These are phyloP conservation scores for Ciconia stormi DNA, from an alignment of 2,113 vertebrate species.

Conservation along the genomic window DNA sequence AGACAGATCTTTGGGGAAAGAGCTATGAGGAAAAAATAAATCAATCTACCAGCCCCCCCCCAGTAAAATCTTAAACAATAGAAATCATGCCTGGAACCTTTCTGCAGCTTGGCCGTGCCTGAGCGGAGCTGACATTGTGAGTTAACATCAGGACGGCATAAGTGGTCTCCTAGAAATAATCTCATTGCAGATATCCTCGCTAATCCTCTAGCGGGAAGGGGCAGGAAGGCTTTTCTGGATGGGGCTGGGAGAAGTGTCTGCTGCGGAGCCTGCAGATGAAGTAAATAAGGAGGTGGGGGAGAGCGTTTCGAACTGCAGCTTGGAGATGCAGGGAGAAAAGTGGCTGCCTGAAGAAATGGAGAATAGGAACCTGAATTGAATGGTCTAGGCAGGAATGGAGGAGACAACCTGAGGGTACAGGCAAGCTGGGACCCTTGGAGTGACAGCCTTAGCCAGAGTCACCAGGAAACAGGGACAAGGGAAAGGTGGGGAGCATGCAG, in stretches of 20 bases:
- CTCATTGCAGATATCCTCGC: neutral
- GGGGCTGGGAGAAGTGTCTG: neutral
- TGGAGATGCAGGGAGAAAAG: neutral
- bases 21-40: neutral
- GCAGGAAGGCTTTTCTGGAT: neutral
- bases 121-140: neutral
- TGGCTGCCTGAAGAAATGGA: neutral
- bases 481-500: neutral
- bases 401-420: neutral
- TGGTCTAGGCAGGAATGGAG: neutral
- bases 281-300: neutral
- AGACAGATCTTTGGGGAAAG: neutral
- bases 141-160: neutral
- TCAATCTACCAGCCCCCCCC: neutral
- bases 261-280: neutral
- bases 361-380: fast-evolving
- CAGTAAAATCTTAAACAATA: neutral
- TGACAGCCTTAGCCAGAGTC: too few relatives aligned
- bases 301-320: fast-evolving
- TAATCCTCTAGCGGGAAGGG: neutral
- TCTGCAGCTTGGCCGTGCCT: neutral
- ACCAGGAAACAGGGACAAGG: neutral
- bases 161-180: conserved; percentile 37
- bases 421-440: neutral
- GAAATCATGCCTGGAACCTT: neutral